These are phyloP conservation scores for Peucedramus taeniatus DNA, from an alignment of 2,113 vertebrate species.

Conservation along the genomic window DNA sequence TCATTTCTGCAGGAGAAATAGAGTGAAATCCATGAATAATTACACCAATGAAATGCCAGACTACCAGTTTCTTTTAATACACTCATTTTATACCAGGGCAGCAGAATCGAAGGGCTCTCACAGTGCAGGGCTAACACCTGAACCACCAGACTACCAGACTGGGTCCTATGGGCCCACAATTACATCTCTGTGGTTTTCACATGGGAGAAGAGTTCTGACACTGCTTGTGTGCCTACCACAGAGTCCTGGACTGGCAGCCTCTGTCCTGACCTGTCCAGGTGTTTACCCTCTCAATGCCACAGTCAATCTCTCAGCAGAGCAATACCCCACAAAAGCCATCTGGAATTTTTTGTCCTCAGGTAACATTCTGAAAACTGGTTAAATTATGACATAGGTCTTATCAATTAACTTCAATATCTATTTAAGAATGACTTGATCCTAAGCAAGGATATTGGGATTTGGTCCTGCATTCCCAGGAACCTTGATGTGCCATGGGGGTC, in stretches of 20 bases:
- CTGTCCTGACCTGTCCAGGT: not conserved
- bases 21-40: not conserved
- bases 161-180: not conserved
- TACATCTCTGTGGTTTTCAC: not conserved
- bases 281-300: not conserved
- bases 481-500: fast-evolving
- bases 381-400: not conserved
- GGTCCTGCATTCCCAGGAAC: not conserved
- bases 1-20: not conserved
- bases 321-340: not conserved
- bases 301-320: not conserved
- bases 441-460: not conserved
- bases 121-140: not conserved
- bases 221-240: fast-evolving
- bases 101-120: not conserved
- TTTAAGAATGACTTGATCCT: not conserved
- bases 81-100: not conserved
- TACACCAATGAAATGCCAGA: not conserved
- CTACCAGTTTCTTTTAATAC: not conserved
- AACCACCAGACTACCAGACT: not conserved
- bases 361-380: not conserved
- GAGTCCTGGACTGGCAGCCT: not conserved
- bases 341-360: not conserved
- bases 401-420: not conserved
- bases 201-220: not conserved